These are phyloP conservation scores for Hycleus phaleratus DNA, from an alignment of 1,140 invertebrate genomes.

Conservation along the genomic window DNA sequence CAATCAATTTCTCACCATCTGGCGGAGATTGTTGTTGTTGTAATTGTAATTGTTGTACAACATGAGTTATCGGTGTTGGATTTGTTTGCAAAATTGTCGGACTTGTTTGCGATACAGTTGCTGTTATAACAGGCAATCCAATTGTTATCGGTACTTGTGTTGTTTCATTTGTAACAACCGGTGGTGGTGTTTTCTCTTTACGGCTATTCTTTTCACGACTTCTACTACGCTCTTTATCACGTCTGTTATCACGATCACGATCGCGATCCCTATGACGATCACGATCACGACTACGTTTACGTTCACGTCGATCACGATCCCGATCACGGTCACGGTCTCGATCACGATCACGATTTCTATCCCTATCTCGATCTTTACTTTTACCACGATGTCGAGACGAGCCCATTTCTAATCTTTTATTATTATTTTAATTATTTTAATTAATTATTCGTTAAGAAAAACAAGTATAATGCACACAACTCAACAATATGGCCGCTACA, in stretches of 20 bases:
- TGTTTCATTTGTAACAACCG: neutral
- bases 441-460: too few relatives aligned
- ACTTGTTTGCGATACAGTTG: slow-evolving; percentile 11
- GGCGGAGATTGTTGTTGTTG: slow-evolving; percentile 12
- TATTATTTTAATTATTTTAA: too few relatives aligned
- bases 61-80: slow-evolving; percentile 7
- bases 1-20: slow-evolving; percentile 38
- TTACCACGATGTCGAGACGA: slow-evolving; percentile 43
- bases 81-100: slow-evolving; percentile 23
- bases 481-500: too few relatives aligned
- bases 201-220: slow-evolving; percentile 45
- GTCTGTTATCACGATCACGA: slow-evolving; percentile 41
- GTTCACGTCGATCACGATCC: slow-evolving; percentile 42
- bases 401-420: slow-evolving; percentile 19
- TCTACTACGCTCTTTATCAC: slow-evolving; percentile 41
- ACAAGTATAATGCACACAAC: too few relatives aligned
- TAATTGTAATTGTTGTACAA: too few relatives aligned
- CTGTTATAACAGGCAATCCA: too few relatives aligned
- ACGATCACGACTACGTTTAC: slow-evolving; percentile 45
- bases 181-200: slow-evolving; percentile 42
- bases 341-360: slow-evolving; percentile 40
- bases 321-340: slow-evolving; percentile 35
- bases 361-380: slow-evolving; percentile 40
- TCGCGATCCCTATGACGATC: slow-evolving; percentile 43
- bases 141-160: too few relatives aligned